Percentiles rank a stretch among this genome's conserved stretches.
Conservation (phyloP, 1,140 invertebrate genomes). For the Eurosta solidaginis region DNA sequence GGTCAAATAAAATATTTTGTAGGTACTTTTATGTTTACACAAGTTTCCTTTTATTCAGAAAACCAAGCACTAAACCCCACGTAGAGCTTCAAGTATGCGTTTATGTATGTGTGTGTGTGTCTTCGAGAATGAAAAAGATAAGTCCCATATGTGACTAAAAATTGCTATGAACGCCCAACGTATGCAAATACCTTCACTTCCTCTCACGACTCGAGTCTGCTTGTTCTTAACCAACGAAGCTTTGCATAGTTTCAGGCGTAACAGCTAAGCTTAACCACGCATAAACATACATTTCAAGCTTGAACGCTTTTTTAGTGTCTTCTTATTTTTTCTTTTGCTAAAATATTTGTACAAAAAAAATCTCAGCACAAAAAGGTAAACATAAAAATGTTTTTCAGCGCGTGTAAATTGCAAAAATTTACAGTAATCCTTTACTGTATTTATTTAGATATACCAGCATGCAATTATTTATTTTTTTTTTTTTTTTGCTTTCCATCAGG, state of each 20-base stretch:
- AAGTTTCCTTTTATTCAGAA: no score
- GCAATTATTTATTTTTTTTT: background rate
- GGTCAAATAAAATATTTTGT: background rate
- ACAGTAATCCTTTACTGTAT: slow-evolving; percentile 2
- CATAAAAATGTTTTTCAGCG: slow-evolving; percentile 3
- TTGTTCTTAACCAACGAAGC: background rate
- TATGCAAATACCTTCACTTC: background rate
- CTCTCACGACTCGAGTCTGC: background rate
- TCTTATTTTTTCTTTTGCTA: background rate
- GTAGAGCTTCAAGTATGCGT: no score
- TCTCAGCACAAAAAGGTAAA: background rate
- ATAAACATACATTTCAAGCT: background rate
- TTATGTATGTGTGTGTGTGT: background rate
- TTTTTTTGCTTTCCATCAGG: background rate
- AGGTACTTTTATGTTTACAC: no score
- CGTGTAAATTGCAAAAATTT: slow-evolving; percentile 22
- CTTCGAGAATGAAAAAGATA: background rate
- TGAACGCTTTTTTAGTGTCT: background rate
- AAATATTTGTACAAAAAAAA: background rate
- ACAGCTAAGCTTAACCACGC: background rate
- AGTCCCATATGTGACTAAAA: background rate
- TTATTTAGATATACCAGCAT: slow-evolving; percentile 8
- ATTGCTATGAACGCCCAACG: background rate
- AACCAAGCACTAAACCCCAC: background rate
- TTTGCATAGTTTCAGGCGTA: background rate